These are phyloP conservation scores for Sigmodon hispidus DNA, from an alignment of 2,113 vertebrate species.

Conservation along the genomic window DNA sequence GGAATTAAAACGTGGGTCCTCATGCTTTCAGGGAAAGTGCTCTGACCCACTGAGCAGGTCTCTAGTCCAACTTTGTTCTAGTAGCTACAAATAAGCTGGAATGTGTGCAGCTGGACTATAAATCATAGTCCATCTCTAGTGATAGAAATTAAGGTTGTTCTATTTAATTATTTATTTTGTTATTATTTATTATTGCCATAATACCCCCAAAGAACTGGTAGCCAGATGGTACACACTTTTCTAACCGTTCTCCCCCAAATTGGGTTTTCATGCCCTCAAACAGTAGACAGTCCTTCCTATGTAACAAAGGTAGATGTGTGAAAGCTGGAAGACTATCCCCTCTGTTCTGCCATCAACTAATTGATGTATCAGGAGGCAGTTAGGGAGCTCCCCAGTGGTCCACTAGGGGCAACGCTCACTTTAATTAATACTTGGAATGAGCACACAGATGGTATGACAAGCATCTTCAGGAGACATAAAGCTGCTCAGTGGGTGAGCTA, in stretches of 20 bases:
- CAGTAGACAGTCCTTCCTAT: not conserved
- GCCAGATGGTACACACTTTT: not conserved
- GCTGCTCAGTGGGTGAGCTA: conserved; percentile 33
- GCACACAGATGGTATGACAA: conserved; percentile 60
- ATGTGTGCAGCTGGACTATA: not conserved
- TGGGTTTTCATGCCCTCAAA: not conserved
- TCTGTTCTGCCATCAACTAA: conserved; percentile 24
- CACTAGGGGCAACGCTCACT: conserved; percentile 17
- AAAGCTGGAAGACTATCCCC: not conserved
- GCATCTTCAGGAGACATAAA: not conserved
- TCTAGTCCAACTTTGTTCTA: not conserved
- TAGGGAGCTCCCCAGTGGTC: conserved; percentile 20
- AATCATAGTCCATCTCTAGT: not conserved
- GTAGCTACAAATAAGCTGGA: not conserved
- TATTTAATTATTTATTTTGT: too few relatives aligned
- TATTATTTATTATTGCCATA: not conserved
- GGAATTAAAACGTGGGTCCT: not conserved
- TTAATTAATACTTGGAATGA: conserved; percentile 62
- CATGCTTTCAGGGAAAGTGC: not conserved
- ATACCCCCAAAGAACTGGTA: not conserved
- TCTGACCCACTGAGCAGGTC: not conserved
- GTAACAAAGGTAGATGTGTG: not conserved
- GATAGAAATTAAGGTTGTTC: not conserved
- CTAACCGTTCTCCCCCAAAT: conserved; percentile 13
- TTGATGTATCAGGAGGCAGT: not conserved